Evolutionary conservation across 2,113 vertebrate genomes (phyloP).

Genomic region (Sclerurus mexicanus): DNA sequence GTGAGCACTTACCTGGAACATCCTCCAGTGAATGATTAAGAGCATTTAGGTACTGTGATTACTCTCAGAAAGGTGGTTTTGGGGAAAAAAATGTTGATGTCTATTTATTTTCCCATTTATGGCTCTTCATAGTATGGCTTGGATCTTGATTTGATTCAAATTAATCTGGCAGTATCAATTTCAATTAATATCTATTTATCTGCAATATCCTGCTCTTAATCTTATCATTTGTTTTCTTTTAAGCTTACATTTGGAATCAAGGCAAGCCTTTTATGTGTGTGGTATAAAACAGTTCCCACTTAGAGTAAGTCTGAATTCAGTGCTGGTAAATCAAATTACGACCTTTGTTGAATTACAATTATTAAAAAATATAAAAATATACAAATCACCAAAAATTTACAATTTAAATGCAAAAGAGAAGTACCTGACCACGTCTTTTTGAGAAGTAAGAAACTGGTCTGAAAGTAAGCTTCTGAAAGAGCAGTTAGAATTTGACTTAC

Average conservation of each 20-base stretch:
- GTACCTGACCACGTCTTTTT: not conserved
- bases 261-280: not conserved
- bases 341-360: not conserved
- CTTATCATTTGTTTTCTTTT: not conserved
- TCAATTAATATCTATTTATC: conserved; percentile 2
- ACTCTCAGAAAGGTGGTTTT: conserved; percentile 25
- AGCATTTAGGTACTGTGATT: not conserved
- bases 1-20: conserved; percentile 38
- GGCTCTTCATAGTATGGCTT: not conserved
- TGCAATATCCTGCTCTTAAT: not conserved
- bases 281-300: not conserved
- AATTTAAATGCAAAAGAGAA: not conserved
- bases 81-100: not conserved
- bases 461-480: not conserved
- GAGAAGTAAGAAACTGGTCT: not conserved
- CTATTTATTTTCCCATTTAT: conserved; percentile 16
- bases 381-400: not conserved
- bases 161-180: not conserved
- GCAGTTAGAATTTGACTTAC: not conserved
- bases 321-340: not conserved
- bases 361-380: not conserved
- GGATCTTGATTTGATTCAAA: not conserved
- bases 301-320: not conserved
- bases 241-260: not conserved
- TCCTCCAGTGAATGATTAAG: conserved; percentile 35